Evolutionary conservation across 1,140 invertebrate genomes (phyloP).

Genomic region (Drosophila teissieri): DNA sequence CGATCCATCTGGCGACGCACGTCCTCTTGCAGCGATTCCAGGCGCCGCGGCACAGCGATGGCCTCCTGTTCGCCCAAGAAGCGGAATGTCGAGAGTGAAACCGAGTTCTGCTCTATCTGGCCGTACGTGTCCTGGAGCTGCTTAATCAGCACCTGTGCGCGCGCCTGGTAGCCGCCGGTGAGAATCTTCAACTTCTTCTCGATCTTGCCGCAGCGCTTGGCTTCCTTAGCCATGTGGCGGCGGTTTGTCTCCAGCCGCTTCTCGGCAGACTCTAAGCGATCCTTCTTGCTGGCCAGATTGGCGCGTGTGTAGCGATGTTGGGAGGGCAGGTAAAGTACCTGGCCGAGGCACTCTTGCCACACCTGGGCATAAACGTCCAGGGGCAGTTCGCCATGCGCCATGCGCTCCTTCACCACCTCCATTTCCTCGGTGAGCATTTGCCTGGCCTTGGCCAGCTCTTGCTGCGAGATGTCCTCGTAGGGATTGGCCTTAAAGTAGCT

Average conservation of each 20-base stretch:
- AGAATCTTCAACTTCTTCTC: conserved; percentile 98
- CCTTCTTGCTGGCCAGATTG: conserved; percentile 97
- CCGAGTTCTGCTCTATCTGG: conserved; percentile 94
- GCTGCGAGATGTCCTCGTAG: conserved; percentile 89
- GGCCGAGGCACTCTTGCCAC: conserved; percentile 97
- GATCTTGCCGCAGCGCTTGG: conserved; percentile 97
- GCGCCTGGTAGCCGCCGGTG: conserved; percentile 94
- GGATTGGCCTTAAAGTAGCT: conserved; percentile 94
- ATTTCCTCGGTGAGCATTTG: conserved; percentile 92
- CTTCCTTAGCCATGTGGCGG: conserved; percentile 96
- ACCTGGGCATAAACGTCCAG: conserved; percentile 96
- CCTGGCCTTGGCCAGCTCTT: conserved; percentile 90
- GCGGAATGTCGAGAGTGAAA: conserved; percentile 97
- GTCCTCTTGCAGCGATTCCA: conserved; percentile 96
- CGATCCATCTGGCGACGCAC: conserved; percentile 95
- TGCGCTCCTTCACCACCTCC: conserved; percentile 95
- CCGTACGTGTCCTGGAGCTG: conserved; percentile 95
- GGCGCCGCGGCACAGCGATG: conserved; percentile 94
- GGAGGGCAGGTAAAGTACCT: conserved; percentile 94
- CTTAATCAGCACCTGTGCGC: conserved; percentile 95
- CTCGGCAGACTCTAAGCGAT: conserved; percentile 96
- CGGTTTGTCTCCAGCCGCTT: conserved; percentile 97
- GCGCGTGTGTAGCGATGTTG: conserved; percentile 97
- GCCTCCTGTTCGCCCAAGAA: conserved; percentile 96
- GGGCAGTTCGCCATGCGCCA: conserved; percentile 97